Percentiles rank a stretch among this genome's conserved stretches.
Evolutionary conservation across 2,797 vertebrate species (phyloP).

Genomic region (Paguma larvata): DNA sequence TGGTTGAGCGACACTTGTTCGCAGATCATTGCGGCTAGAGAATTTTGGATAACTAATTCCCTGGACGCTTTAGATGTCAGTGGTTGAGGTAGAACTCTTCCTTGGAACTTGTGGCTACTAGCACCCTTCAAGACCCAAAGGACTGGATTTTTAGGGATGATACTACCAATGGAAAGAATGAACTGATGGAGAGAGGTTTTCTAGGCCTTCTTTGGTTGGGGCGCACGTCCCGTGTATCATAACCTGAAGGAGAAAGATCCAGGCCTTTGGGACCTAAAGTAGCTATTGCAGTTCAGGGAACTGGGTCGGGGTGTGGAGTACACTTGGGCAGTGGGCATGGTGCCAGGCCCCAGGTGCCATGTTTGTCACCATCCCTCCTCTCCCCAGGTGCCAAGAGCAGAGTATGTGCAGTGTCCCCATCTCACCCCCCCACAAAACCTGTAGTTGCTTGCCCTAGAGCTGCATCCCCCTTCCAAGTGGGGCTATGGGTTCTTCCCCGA

Average conservation of each 20-base stretch:
- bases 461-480: background rate
- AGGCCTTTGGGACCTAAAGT: background rate
- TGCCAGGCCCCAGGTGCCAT: background rate
- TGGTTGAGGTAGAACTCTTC: background rate
- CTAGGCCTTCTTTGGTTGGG: background rate
- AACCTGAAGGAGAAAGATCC: background rate
- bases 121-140: background rate
- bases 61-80: background rate
- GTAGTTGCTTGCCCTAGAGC: background rate
- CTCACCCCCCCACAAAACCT: background rate
- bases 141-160: background rate
- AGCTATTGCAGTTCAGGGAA: background rate
- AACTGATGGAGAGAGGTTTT: background rate
- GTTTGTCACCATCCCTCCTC: background rate
- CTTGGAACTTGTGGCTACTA: background rate
- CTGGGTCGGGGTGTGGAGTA: background rate
- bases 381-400: background rate
- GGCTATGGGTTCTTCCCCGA: background rate
- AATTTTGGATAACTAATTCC: constrained; percentile 34
- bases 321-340: background rate
- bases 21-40: background rate
- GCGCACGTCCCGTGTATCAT: background rate
- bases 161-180: background rate
- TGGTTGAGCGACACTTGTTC: background rate
- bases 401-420: background rate